These are phyloP conservation scores for Platypus cylindrus DNA, from an alignment of 2,888 invertebrate species.

Conservation along the genomic window DNA sequence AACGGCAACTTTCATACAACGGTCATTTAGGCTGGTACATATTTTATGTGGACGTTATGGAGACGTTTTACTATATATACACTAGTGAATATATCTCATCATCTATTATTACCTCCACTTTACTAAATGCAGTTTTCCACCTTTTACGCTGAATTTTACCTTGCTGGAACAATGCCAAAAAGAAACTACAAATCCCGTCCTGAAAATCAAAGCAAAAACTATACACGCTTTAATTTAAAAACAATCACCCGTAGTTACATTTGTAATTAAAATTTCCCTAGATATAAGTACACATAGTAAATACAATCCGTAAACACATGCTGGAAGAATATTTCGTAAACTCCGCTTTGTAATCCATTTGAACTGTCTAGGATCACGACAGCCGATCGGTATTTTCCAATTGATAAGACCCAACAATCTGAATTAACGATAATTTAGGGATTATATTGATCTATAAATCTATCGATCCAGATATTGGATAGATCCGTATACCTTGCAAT, in stretches of 20 bases:
- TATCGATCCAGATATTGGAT: no score
- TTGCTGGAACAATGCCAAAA: constrained; percentile 4
- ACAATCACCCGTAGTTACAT: constrained; percentile 4
- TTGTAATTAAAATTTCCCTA: constrained; percentile 8
- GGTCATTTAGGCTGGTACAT: no score
- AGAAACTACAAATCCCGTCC: constrained; percentile 5
- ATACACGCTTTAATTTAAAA: neutral
- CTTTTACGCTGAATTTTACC: no score
- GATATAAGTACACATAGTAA: constrained; percentile 5
- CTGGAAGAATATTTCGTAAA: neutral
- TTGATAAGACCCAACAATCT: no score
- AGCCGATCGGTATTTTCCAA: constrained; percentile 7
- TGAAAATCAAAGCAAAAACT: constrained; percentile 1
- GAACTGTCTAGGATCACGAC: constrained; percentile 8
- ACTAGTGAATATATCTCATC: no score
- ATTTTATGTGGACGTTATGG: no score
- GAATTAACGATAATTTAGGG: no score
- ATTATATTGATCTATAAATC: no score
- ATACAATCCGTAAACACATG: constrained; percentile 6
- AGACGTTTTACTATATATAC: no score
- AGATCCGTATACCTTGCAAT: no score
- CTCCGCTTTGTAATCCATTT: neutral
- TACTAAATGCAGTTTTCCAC: neutral
- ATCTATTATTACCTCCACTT: constrained; percentile 1
- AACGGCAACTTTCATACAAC: no score